Evolutionary conservation across 1,140 invertebrate genomes (phyloP).

Genomic region (Drosophila obscura): DNA sequence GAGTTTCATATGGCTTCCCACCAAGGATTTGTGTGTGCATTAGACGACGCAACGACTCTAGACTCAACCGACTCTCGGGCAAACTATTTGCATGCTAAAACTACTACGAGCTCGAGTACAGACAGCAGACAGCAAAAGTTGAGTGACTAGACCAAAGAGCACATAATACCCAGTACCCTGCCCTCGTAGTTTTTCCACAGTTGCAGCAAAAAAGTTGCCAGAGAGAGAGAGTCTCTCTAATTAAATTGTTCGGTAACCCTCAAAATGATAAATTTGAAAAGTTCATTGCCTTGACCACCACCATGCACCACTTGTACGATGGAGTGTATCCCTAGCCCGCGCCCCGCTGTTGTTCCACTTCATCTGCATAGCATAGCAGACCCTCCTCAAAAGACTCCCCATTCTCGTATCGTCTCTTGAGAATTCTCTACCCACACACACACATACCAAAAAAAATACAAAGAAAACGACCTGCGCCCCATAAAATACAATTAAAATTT

Average conservation of each 20-base stretch:
- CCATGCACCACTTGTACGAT: too few species aligned
- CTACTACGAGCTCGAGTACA: conserved; percentile 16
- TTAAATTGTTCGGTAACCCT: conserved; percentile 42
- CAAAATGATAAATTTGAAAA: conserved; percentile 41
- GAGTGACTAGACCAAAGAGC: not conserved
- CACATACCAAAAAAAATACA: not conserved
- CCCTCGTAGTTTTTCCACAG: not conserved
- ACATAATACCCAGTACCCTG: too few species aligned
- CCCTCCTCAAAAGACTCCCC: too few species aligned
- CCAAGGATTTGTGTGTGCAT: conserved; percentile 72
- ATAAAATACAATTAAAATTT: conserved; percentile 79
- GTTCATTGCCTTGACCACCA: conserved; percentile 17
- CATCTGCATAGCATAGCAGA: too few species aligned
- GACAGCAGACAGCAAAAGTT: too few species aligned
- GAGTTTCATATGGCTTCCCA: conserved; percentile 74
- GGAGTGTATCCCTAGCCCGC: too few species aligned
- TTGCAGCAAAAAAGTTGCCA: conserved; percentile 27
- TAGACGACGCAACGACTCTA: conserved; percentile 23
- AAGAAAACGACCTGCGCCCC: conserved; percentile 17
- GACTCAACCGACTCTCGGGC: conserved; percentile 8
- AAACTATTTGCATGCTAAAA: conserved; percentile 34
- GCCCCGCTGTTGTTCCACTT: too few species aligned
- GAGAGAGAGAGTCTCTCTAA: conserved; percentile 17
- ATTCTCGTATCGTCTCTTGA: conserved; percentile 10
- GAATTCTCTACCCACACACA: conserved; percentile 12